Conservation (phyloP, 1,140 invertebrate genomes). For the Danaus plexippus region DNA sequence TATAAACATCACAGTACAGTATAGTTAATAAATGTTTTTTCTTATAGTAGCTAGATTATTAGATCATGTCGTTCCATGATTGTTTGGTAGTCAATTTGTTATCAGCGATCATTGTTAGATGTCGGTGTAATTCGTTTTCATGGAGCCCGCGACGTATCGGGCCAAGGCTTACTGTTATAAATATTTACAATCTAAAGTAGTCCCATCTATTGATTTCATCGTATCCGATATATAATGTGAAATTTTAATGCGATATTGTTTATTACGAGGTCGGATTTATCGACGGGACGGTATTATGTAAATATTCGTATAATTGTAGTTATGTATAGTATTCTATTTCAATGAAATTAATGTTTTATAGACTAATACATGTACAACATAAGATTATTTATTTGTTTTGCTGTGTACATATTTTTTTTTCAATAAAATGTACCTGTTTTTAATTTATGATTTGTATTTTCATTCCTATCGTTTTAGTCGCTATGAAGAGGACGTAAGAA, state of each 20-base stretch:
- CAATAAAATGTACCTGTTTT: conserved; percentile 72
- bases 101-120: conserved; percentile 58
- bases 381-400: conserved; percentile 73
- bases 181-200: conserved; percentile 56
- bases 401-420: conserved; percentile 70
- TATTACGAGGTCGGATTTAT: conserved; percentile 50
- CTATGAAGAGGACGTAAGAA: no score
- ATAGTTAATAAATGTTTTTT: conserved; percentile 50
- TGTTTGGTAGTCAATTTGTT: conserved; percentile 63
- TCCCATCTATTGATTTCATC: conserved; percentile 36
- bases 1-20: conserved; percentile 44
- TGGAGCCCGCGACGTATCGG: conserved; percentile 37
- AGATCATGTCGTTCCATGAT: conserved; percentile 44
- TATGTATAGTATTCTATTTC: conserved; percentile 72
- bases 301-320: conserved; percentile 62
- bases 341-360: conserved; percentile 71
- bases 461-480: conserved; percentile 1
- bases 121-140: conserved; percentile 57
- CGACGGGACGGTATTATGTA: conserved; percentile 66
- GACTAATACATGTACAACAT: conserved; percentile 67
- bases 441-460: conserved; percentile 42
- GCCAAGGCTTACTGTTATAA: conserved; percentile 56
- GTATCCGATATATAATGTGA: conserved; percentile 53
- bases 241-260: conserved; percentile 64
- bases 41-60: conserved; percentile 59